Percentiles rank a stretch among this genome's conserved stretches.
phyloP scores from a whole-genome alignment of 2,113 vertebrate genomes.

The Nothobranchius furzeri region DNA sequence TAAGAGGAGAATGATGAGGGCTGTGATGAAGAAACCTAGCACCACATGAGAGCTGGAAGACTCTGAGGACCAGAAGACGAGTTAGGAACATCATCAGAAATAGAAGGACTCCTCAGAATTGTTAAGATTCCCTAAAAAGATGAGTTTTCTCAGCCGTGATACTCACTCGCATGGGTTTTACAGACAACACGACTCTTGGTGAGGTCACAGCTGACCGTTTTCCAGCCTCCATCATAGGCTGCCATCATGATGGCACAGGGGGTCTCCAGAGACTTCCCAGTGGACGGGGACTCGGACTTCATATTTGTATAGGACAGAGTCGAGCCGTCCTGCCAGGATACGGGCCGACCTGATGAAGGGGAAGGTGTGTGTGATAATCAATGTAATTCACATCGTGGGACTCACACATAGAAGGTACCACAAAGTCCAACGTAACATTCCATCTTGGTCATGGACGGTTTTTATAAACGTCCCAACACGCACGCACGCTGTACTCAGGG shows the following conservation, averaged over 20 bases:
- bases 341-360: slow-evolving; percentile 52
- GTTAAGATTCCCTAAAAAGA: neutral
- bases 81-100: too few relatives aligned
- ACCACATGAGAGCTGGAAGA: slow-evolving; percentile 76
- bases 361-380: too few relatives aligned
- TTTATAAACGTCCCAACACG: too few relatives aligned
- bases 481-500: too few relatives aligned
- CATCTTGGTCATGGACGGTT: too few relatives aligned
- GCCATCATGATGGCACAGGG: slow-evolving; percentile 84
- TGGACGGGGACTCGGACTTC: slow-evolving; percentile 36
- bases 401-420: too few relatives aligned
- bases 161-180: slow-evolving; percentile 85
- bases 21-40: slow-evolving; percentile 78
- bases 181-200: slow-evolving; percentile 88
- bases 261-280: slow-evolving; percentile 5
- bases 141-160: neutral
- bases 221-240: slow-evolving; percentile 82
- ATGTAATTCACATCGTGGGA: too few relatives aligned
- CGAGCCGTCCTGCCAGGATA: slow-evolving; percentile 86
- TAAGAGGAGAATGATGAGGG: slow-evolving; percentile 67
- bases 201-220: slow-evolving; percentile 75
- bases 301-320: slow-evolving; percentile 83
- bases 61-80: slow-evolving; percentile 65
- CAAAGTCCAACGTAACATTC: too few relatives aligned
- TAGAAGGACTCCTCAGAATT: too few relatives aligned